These are phyloP conservation scores for Danio rerio DNA, from an alignment of 2,113 vertebrate species.

Conservation along the genomic window DNA sequence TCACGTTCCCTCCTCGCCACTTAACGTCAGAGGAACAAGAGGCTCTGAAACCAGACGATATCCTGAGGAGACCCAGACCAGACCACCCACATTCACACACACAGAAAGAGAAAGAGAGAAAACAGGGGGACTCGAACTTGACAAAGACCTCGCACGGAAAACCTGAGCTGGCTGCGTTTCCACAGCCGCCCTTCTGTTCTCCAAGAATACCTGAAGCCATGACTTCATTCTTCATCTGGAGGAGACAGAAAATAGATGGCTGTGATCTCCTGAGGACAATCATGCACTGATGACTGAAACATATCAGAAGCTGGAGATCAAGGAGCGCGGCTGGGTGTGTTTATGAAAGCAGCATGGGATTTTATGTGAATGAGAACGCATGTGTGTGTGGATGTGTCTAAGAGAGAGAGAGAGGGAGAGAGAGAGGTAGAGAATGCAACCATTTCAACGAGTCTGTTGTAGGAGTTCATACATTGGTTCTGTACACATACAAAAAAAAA, in stretches of 20 bases:
- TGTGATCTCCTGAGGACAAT: constrained; percentile 39
- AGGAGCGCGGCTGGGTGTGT: constrained; percentile 28
- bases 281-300: constrained; percentile 45
- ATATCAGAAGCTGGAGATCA: constrained; percentile 45
- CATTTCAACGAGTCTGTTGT: neutral
- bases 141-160: constrained; percentile 11
- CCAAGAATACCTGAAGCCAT: constrained; percentile 35
- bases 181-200: constrained; percentile 39
- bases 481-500: neutral
- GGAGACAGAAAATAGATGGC: constrained; percentile 17
- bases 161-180: constrained; percentile 27
- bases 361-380: constrained; percentile 35
- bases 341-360: constrained; percentile 41
- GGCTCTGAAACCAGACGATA: constrained; percentile 40
- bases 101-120: neutral
- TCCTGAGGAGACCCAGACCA: constrained; percentile 40
- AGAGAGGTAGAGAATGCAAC: neutral
- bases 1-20: constrained; percentile 39
- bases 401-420: too few species aligned
- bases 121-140: constrained; percentile 28
- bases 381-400: neutral
- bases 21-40: constrained; percentile 19
- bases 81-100: constrained; percentile 29
- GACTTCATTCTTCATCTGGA: constrained; percentile 35
- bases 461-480: neutral